Evolutionary conservation across 30 jellyfish, hydroid and myxozoan genomes (phyloP).

Genomic region (Aurelia coerulea): DNA sequence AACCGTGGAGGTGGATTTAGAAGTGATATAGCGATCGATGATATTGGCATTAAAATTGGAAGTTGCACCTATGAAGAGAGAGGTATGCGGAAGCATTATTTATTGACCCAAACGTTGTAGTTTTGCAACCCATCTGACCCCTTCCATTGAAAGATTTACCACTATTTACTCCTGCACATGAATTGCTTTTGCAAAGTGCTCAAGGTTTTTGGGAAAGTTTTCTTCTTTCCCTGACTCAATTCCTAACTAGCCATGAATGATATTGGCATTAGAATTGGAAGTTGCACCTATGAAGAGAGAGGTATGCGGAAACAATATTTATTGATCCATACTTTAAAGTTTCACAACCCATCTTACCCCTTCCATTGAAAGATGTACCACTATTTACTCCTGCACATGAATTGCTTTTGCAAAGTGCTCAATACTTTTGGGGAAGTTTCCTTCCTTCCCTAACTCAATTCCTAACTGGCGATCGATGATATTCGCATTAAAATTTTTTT

Average conservation of each 20-base stretch:
- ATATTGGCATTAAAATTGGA: conserved; percentile 53
- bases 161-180: too few relatives aligned
- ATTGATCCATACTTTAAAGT: neutral
- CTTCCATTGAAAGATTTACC: neutral
- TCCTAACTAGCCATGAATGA: conserved; percentile 75
- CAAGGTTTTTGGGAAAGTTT: too few relatives aligned
- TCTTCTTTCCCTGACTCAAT: too few relatives aligned
- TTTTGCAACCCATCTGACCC: neutral
- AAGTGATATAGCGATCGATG: conserved; percentile 92
- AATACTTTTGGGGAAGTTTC: too few relatives aligned
- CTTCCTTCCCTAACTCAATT: too few relatives aligned
- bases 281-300: conserved; percentile 37
- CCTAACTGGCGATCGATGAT: too few relatives aligned
- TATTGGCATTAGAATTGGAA: conserved; percentile 46
- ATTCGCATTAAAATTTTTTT: too few relatives aligned
- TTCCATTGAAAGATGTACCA: too few relatives aligned
- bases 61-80: conserved; percentile 39
- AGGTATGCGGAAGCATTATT: neutral
- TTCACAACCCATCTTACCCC: too few relatives aligned
- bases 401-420: too few relatives aligned
- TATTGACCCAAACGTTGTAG: neutral
- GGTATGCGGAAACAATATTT: neutral
- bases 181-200: too few relatives aligned
- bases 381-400: too few relatives aligned
- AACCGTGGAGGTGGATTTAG: conserved; percentile 78